A percentile compares a stretch with the other conserved stretches of the same genome.
These are phyloP conservation scores for Acridotheres tristis DNA, from an alignment of 2,797 vertebrate genomes.

Conservation along the genomic window DNA sequence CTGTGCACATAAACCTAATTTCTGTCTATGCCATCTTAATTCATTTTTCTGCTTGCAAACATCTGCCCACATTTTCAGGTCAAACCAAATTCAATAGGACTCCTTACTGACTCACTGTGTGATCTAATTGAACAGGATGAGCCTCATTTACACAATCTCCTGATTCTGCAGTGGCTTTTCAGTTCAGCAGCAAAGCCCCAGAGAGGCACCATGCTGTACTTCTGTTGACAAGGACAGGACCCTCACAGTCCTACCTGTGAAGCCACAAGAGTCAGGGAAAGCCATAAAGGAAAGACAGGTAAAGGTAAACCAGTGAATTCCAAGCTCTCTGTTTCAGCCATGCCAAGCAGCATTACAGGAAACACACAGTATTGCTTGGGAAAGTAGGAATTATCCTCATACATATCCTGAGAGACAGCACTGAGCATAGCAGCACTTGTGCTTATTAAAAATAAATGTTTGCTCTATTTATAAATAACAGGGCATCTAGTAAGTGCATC, in stretches of 20 bases:
- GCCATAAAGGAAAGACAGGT: neutral
- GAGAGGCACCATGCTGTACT: neutral
- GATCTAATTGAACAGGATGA: neutral
- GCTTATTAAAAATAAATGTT: conserved; percentile 43
- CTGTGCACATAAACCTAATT: neutral
- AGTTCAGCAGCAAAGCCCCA: neutral
- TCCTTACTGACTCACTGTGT: neutral
- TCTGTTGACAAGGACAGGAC: neutral
- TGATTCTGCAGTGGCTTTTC: neutral
- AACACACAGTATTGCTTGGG: neutral
- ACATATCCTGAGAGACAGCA: neutral
- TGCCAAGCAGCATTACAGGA: neutral
- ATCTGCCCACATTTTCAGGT: neutral
- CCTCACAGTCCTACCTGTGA: neutral
- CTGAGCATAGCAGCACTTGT: neutral
- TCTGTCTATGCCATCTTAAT: neutral
- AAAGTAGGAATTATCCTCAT: neutral
- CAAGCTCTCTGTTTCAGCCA: neutral
- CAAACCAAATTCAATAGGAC: neutral
- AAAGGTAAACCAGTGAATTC: neutral
- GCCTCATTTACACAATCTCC: neutral
- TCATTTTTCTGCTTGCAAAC: neutral
- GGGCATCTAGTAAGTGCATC: neutral
- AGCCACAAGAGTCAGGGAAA: neutral
- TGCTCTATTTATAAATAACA: conserved; percentile 13